These are phyloP conservation scores for Palloptera scutellata DNA, from an alignment of 2,888 invertebrate genomes.

Conservation along the genomic window DNA sequence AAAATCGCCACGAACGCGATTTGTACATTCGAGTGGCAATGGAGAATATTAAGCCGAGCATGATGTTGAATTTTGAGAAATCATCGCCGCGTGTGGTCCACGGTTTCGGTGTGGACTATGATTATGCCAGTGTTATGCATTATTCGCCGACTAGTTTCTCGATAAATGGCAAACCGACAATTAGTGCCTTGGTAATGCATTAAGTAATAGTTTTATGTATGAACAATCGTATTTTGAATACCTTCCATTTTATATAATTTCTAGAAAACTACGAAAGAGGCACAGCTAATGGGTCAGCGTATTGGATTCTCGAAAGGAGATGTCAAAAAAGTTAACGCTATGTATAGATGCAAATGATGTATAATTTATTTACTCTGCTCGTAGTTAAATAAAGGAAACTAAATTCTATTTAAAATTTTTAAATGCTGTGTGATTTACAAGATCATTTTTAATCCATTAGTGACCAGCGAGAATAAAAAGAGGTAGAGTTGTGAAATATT, in stretches of 20 bases:
- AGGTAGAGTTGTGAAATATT: too few relatives aligned
- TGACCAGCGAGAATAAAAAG: too few relatives aligned
- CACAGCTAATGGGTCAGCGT: slow-evolving; percentile 54
- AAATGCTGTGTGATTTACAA: too few relatives aligned
- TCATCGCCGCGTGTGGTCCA: slow-evolving; percentile 66
- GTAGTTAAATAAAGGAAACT: too few relatives aligned
- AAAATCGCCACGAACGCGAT: slow-evolving; percentile 79
- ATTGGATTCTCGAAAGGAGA: slow-evolving; percentile 55
- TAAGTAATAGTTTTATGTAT: too few relatives aligned
- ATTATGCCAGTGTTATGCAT: slow-evolving; percentile 84
- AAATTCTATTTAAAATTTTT: too few relatives aligned
- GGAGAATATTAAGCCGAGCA: slow-evolving; percentile 72
- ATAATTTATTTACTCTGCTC: too few relatives aligned
- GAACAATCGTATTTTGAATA: slow-evolving; percentile 1
- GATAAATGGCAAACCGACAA: slow-evolving; percentile 74
- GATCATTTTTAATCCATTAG: too few relatives aligned
- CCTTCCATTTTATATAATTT: background rate
- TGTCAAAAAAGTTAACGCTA: slow-evolving; percentile 55
- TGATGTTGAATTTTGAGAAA: slow-evolving; percentile 76
- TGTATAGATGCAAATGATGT: slow-evolving; percentile 53
- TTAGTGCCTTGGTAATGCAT: slow-evolving; percentile 72
- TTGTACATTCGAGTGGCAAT: slow-evolving; percentile 71
- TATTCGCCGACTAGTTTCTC: slow-evolving; percentile 80
- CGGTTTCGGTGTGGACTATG: slow-evolving; percentile 75
- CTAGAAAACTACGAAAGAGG: slow-evolving; percentile 39